Evolutionary conservation across 92 coral and sea anemone species (phyloP).

Genomic region (Epizoanthus fatuus): DNA sequence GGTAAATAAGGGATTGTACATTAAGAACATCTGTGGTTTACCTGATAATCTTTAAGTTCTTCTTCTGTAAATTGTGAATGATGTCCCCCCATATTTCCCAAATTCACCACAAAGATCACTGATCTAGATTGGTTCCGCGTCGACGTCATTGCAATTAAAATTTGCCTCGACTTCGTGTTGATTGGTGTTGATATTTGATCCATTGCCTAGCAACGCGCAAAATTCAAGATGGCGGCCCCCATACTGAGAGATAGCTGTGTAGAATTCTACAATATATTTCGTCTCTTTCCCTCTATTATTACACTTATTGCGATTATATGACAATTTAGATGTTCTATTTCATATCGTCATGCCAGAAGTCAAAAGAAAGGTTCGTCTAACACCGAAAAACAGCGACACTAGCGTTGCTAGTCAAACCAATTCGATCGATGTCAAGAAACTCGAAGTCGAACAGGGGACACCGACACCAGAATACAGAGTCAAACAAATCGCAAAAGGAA

Average conservation of each 20-base stretch:
- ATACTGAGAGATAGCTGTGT: not conserved
- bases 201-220: conserved; percentile 73
- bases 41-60: conserved; percentile 99
- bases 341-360: conserved; percentile 16
- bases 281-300: not conserved
- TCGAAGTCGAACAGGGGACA: not conserved
- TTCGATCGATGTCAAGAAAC: not conserved
- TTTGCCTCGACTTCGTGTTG: conserved; percentile 21
- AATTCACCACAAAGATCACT: not conserved
- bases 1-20: not conserved
- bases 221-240: conserved; percentile 82
- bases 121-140: not conserved
- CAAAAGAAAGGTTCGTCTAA: conserved; percentile 6
- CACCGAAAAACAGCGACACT: not conserved
- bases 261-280: not conserved
- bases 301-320: not conserved
- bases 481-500: not conserved
- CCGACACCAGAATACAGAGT: not conserved
- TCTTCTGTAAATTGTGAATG: conserved; percentile 99
- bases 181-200: not conserved
- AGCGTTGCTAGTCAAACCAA: not conserved
- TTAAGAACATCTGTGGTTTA: conserved; percentile 3
- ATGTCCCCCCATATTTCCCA: conserved; percentile 91
- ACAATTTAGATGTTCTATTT: not conserved
- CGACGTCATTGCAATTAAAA: conserved; percentile 40